Evolutionary conservation across 2,888 invertebrate species (phyloP).

Genomic region (Stramonita haemastoma): DNA sequence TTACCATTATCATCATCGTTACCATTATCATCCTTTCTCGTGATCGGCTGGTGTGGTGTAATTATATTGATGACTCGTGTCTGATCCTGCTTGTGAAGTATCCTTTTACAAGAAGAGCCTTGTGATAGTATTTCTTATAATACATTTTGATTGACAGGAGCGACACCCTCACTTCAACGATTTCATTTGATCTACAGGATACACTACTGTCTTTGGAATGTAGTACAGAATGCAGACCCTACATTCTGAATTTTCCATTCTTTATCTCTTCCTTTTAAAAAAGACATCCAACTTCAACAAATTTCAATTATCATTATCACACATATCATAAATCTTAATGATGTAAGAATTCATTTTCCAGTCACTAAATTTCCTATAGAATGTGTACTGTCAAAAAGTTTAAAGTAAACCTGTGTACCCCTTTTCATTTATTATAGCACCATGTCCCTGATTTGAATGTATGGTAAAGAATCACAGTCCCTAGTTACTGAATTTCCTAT

Average conservation of each 20-base stretch:
- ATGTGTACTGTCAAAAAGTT: no score
- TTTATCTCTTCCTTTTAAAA: no score
- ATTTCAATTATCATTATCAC: no score
- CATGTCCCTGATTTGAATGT: background rate
- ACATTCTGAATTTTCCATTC: background rate
- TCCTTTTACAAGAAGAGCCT: background rate
- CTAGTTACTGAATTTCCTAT: no score
- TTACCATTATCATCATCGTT: constrained; percentile 22
- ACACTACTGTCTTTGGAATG: background rate
- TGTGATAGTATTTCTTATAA: background rate
- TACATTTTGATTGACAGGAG: background rate
- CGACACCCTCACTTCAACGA: background rate
- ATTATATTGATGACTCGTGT: background rate
- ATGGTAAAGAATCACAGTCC: background rate
- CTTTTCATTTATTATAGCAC: background rate
- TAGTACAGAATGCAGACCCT: background rate
- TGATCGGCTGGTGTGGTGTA: background rate
- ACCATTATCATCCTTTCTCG: background rate
- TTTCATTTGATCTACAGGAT: background rate
- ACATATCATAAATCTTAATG: no score
- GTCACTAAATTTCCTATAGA: no score
- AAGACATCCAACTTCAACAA: no score
- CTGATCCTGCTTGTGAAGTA: background rate
- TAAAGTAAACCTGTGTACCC: no score
- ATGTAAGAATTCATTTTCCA: no score